A percentile compares a stretch with the other conserved stretches of the same genome.
Evolutionary conservation across 2,888 invertebrate species (phyloP).

Genomic region (Hirtodrosophila confusa): DNA sequence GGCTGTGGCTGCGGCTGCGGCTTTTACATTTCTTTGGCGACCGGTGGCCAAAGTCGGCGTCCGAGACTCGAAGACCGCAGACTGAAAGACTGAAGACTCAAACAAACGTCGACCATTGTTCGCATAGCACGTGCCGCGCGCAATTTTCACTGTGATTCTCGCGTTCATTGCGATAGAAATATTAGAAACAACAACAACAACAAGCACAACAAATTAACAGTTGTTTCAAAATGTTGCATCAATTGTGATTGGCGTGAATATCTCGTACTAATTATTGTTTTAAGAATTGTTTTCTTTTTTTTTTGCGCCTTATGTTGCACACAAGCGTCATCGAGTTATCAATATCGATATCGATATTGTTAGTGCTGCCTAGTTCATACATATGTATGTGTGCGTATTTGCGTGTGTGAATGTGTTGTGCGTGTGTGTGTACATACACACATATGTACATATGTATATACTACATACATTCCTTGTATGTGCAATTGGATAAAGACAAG

Average conservation of each 20-base stretch:
- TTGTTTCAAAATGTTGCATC: constrained; percentile 35
- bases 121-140: constrained; percentile 81
- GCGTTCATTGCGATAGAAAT: not conserved
- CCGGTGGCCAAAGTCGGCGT: constrained; percentile 48
- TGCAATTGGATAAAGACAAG: constrained; percentile 7
- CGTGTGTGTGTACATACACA: not conserved
- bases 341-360: constrained; percentile 5
- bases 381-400: too few species aligned
- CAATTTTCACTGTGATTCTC: constrained; percentile 32
- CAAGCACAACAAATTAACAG: constrained; percentile 22
- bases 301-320: constrained; percentile 5
- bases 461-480: too few species aligned
- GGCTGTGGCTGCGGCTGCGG: constrained; percentile 18
- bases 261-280: constrained; percentile 2
- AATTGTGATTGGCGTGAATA: constrained; percentile 23
- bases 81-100: constrained; percentile 62
- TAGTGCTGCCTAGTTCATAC: too few species aligned
- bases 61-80: constrained; percentile 34
- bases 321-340: constrained; percentile 5
- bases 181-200: constrained; percentile 2
- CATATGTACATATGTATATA: too few species aligned
- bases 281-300: constrained; percentile 7
- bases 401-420: not conserved
- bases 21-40: constrained; percentile 71
- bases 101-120: constrained; percentile 83